Conservation (phyloP, 1,140 invertebrate genomes). For the Hycleus phaleratus region DNA sequence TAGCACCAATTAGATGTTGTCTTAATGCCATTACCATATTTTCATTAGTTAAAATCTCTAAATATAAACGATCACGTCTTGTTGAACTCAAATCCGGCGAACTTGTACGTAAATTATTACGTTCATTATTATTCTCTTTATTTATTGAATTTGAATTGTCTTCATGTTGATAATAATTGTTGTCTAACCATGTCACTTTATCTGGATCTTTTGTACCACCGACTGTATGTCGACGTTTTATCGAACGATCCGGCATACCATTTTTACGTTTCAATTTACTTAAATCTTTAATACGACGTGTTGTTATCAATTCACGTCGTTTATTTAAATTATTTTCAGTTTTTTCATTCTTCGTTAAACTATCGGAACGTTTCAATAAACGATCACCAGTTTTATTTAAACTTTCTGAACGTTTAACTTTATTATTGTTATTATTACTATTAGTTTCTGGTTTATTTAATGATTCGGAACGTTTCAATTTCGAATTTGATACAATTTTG, state of each 20-base stretch:
- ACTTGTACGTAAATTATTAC: constrained; percentile 49
- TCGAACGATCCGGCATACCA: constrained; percentile 65
- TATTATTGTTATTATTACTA: constrained; percentile 39
- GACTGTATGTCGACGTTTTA: constrained; percentile 84
- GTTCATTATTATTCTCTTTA: constrained; percentile 38
- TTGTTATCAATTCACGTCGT: constrained; percentile 52
- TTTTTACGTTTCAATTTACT: constrained; percentile 65
- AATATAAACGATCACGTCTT: constrained; percentile 43
- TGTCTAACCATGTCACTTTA: constrained; percentile 53
- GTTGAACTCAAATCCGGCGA: constrained; percentile 54
- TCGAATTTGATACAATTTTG: constrained; percentile 29
- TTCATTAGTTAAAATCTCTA: constrained; percentile 47
- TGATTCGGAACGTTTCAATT: constrained; percentile 53
- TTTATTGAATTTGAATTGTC: constrained; percentile 43
- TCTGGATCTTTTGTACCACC: constrained; percentile 82
- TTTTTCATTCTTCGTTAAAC: constrained; percentile 71
- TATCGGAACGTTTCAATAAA: constrained; percentile 54
- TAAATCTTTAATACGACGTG: constrained; percentile 44
- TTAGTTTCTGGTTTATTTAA: constrained; percentile 49
- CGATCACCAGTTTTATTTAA: constrained; percentile 47
- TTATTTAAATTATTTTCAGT: constrained; percentile 72
- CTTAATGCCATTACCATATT: constrained; percentile 46
- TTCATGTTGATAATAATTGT: constrained; percentile 42
- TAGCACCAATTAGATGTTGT: constrained; percentile 44
- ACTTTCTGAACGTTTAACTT: constrained; percentile 50